Evolutionary conservation across 2,113 vertebrate genomes (phyloP).

Genomic region (Erythrocercus mccallii): DNA sequence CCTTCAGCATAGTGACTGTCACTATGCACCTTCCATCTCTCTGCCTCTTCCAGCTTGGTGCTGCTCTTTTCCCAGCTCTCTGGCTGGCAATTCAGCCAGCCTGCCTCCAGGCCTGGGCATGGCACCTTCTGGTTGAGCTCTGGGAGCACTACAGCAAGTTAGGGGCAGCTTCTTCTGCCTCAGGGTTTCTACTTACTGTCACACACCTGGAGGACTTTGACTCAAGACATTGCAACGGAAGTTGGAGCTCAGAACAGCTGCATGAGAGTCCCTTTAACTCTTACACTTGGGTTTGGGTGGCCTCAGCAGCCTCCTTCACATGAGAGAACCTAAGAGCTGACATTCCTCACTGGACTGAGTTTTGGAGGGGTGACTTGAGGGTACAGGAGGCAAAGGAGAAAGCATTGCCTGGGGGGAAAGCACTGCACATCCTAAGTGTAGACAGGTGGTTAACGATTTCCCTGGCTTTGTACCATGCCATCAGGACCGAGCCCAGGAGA

Average conservation of each 20-base stretch:
- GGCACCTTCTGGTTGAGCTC: neutral
- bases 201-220: neutral
- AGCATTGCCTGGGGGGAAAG: neutral
- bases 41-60: neutral
- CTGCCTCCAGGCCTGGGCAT: neutral
- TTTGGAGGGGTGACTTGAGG: neutral
- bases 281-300: neutral
- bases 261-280: neutral
- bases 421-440: neutral
- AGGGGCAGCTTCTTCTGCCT: neutral
- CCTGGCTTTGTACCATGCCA: neutral
- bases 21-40: neutral
- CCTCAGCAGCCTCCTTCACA: fast-evolving
- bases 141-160: neutral
- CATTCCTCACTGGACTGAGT: neutral
- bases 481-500: neutral
- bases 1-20: neutral
- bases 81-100: neutral
- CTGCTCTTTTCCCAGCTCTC: neutral
- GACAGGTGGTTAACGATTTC: neutral
- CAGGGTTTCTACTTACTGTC: neutral
- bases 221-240: fast-evolving
- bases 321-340: neutral
- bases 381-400: neutral
- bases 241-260: neutral